Evolutionary conservation across 1,140 invertebrate genomes (phyloP), one percentile per base, ranked within the genome.

Genomic region (Diploscapter pachys): DNA sequence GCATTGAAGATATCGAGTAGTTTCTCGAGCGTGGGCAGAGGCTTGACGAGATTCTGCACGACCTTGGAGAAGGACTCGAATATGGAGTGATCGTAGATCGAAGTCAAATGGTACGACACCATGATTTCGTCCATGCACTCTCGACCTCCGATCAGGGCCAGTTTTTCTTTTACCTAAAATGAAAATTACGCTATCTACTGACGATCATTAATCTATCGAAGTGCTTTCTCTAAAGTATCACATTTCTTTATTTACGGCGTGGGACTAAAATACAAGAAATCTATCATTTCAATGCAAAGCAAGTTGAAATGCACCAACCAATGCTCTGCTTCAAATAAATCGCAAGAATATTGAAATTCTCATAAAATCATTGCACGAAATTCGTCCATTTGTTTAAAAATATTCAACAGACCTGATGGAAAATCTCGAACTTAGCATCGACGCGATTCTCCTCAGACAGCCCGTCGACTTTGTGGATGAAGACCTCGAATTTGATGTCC

Each of bases 31-130:
- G 94, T 95, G 66, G 95, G 93, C 78, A 99, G 88, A 86, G 99
- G 95, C 64, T 94, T 95, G 85, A 99, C 98, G 73, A 99, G 88
- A 87, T 99, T 99, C 86, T 99, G 97, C 65, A 99, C 95, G 80
- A 99, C 96, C 92, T 99, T 99, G 81, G 94, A 98, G 87, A 99
- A 99, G 11, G 96, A 96, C 89, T 99, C 97, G 89, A 99, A 99
- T 87, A 99, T 99, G 73, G 96, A 98, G 86, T 99, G 96, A 88
- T 99, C 97, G 87, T 99, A 99, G 79, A 99, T 99, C 73, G 94
- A 98, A 9, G 97, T 99, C 59, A 99, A 88, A 87, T 99, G 95
- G 88, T 98, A 98, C 84, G 86, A 55, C 48, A 55, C 52, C 51
- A 11, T 51, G 49, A 68, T 51, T 6, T 52, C 9, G 8, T 78